A percentile compares a stretch with the other conserved stretches of the same genome.
Conservation (phyloP, 2,113 vertebrate genomes). For the Monopterus albus region DNA sequence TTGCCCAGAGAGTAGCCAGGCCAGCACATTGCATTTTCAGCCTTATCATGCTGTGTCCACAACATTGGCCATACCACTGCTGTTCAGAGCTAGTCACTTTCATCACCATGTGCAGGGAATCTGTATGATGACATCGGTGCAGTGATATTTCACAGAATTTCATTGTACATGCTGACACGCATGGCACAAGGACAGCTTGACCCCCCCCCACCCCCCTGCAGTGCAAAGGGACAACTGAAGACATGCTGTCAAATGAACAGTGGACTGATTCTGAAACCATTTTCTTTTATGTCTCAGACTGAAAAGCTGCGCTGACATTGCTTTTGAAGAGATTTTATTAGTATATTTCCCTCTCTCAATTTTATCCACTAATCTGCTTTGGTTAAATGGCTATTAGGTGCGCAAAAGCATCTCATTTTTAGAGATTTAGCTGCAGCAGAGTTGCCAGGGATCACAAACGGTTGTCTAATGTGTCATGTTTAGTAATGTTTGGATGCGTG, state of each 20-base stretch:
- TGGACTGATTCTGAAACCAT: slow-evolving; percentile 38
- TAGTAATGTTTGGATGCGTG: slow-evolving; percentile 20
- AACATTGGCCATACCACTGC: slow-evolving; percentile 9
- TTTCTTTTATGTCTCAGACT: slow-evolving; percentile 34
- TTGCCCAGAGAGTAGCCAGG: slow-evolving; percentile 20
- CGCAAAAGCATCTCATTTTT: slow-evolving; percentile 22
- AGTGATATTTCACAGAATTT: slow-evolving; percentile 50
- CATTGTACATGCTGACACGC: slow-evolving; percentile 15
- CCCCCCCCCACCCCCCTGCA: slow-evolving; percentile 34
- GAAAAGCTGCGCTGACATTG: slow-evolving; percentile 24
- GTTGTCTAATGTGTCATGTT: slow-evolving; percentile 57
- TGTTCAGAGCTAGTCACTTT: slow-evolving; percentile 51
- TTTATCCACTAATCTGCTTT: slow-evolving; percentile 40
- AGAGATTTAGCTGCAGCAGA: slow-evolving; percentile 6
- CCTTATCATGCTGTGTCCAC: slow-evolving; percentile 15
- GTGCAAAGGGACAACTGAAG: slow-evolving; percentile 32
- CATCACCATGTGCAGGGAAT: slow-evolving; percentile 42
- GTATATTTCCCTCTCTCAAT: too few relatives aligned
- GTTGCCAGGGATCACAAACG: slow-evolving; percentile 43
- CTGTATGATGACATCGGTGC: slow-evolving; percentile 24
- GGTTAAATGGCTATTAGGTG: slow-evolving; percentile 37
- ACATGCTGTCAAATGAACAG: slow-evolving; percentile 39
- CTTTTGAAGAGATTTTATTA: slow-evolving; percentile 27
- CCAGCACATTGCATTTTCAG: slow-evolving; percentile 23
- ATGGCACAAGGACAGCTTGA: slow-evolving; percentile 17